Percentiles rank a stretch among this genome's conserved stretches.
These are phyloP conservation scores for Paradoxurus hermaphroditus DNA, from an alignment of 2,113 vertebrate genomes.

Conservation along the genomic window DNA sequence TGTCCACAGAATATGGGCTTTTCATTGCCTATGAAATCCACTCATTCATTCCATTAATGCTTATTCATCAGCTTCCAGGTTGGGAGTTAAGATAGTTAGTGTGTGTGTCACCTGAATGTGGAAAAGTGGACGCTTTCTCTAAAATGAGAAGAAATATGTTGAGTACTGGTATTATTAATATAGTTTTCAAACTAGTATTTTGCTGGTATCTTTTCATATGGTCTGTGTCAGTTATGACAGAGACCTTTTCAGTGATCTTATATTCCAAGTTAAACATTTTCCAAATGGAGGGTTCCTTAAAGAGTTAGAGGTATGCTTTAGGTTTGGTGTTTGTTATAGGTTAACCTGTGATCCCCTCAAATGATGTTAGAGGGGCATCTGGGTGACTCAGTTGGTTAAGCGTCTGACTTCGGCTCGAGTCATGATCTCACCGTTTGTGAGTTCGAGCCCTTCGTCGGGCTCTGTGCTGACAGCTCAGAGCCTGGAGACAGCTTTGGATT, in stretches of 20 bases:
- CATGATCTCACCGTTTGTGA: too few relatives aligned
- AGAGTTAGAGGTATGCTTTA: not conserved
- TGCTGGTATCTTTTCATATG: not conserved
- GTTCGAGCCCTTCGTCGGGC: too few relatives aligned
- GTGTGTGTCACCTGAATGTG: not conserved
- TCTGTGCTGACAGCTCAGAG: too few relatives aligned
- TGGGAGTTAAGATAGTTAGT: not conserved
- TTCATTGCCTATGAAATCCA: not conserved
- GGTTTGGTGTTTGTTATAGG: not conserved
- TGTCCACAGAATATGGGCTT: not conserved
- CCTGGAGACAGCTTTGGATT: too few relatives aligned
- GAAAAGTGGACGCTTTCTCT: not conserved
- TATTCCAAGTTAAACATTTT: too few relatives aligned
- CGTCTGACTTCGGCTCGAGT: too few relatives aligned
- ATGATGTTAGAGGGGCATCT: too few relatives aligned
- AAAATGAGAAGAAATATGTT: not conserved
- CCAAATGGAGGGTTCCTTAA: too few relatives aligned
- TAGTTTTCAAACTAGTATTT: not conserved
- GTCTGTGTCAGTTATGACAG: not conserved
- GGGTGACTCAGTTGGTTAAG: too few relatives aligned
- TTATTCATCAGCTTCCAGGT: not conserved
- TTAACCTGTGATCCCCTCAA: not conserved
- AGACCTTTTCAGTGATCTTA: not conserved
- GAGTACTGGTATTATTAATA: not conserved
- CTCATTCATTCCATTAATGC: not conserved